Conservation (phyloP, 2,797 vertebrate genomes). For the Falco peregrinus region DNA sequence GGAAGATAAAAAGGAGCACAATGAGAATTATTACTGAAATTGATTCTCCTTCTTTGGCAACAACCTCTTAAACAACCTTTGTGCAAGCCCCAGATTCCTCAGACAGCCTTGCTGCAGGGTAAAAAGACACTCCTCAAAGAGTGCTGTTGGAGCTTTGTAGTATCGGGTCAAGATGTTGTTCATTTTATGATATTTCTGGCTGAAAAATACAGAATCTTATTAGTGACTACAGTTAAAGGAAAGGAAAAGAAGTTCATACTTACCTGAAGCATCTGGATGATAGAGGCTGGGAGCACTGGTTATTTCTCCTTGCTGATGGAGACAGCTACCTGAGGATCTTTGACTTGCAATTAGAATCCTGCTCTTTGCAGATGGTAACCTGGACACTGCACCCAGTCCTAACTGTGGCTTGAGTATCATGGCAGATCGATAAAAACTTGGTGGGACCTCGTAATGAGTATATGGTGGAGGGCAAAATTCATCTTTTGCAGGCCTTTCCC, state of each 20-base stretch:
- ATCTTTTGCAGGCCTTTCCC: constrained; percentile 76
- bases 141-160: background rate
- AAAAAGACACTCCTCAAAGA: constrained; percentile 4
- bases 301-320: constrained; percentile 82
- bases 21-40: background rate
- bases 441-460: constrained; percentile 80
- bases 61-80: background rate
- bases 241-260: background rate
- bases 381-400: constrained; percentile 88
- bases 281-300: constrained; percentile 73
- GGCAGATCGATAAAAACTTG: constrained; percentile 84
- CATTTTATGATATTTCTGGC: background rate
- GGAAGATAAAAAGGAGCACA: background rate
- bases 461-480: constrained; percentile 77
- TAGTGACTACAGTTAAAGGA: background rate
- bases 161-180: background rate
- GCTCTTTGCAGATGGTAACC: constrained; percentile 85
- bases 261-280: constrained; percentile 85
- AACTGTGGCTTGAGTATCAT: constrained; percentile 91
- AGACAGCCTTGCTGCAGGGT: background rate
- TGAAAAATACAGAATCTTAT: background rate
- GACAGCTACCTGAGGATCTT: constrained; percentile 77
- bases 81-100: background rate
- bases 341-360: constrained; percentile 86
- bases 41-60: background rate